Base-by-base conservation (phyloP, 2,797 vertebrate genomes). In the Enteromius trimaculatus region DNA sequence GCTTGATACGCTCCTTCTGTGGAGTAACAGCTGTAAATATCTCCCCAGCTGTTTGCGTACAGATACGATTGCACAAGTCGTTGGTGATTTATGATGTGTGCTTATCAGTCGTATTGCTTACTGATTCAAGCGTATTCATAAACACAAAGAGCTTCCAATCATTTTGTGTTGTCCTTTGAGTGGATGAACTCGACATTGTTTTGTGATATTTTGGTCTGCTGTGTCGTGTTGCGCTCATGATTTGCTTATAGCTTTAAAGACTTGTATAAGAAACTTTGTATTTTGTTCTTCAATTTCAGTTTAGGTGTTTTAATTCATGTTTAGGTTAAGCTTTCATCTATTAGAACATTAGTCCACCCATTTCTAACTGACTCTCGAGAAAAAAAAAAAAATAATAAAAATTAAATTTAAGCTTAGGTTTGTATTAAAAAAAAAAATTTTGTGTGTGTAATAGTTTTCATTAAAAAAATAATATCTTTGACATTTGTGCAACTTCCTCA, bases 1-100 rank as follows among this genome's bases (percentile, higher is more conserved):
- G 80, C 86, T 83, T 88, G 86, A 89, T 91, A 76, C 0, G 47
- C 75, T 81, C 87, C 75, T 83, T 83, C 79, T 89, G 85, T 90
- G 64, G 37, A 71, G 44, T 16, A 89, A 84, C 74, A 3, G 87
- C 69, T 72, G 76, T 51, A 80, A 60, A 76, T 5, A 26, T 10
- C 3, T 72, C 42, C 68, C 47, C 11, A 72, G 79, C 66, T 80
- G 51, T n/a, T 70, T 42, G 66, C 11, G 2, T 31, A 65, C 23
- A 42, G 51, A 58, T 70, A 70, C 3, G 1, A 26, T 42, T 69
- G 62, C 21, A 17, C 44, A 37, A 51, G 62, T 51, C 49, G 37
- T 23, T 51, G 21, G 58, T 11, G 21, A 64, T 78, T 37, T n/a
- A 21, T 64, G 7, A 11, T 3, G 34, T 23, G 0, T 34, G 44